These are phyloP conservation scores for Lathamus discolor DNA, from an alignment of 2,113 vertebrate species.

Conservation along the genomic window DNA sequence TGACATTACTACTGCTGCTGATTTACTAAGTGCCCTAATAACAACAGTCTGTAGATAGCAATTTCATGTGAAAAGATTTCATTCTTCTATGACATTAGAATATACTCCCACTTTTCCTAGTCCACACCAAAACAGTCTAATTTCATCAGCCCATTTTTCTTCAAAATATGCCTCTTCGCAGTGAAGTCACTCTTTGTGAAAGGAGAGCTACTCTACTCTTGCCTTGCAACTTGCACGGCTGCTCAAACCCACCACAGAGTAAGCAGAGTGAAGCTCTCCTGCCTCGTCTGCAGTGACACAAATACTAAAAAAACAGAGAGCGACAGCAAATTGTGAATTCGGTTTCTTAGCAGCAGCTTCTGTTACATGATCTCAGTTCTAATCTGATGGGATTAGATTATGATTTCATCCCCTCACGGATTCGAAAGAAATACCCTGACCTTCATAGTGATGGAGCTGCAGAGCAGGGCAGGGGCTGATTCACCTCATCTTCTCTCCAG, in stretches of 20 bases:
- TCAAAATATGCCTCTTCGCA: not conserved
- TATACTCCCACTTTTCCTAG: not conserved
- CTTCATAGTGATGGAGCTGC: not conserved
- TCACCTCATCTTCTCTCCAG: not conserved
- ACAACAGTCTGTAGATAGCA: not conserved
- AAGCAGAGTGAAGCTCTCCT: not conserved
- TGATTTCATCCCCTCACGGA: not conserved
- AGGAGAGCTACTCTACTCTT: not conserved
- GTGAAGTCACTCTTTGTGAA: not conserved
- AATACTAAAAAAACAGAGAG: not conserved
- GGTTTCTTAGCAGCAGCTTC: not conserved
- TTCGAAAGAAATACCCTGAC: not conserved
- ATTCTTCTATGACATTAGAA: not conserved
- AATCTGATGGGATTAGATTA: not conserved
- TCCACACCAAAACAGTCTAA: not conserved
- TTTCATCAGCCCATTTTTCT: not conserved
- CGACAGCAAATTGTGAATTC: not conserved
- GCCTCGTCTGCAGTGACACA: not conserved
- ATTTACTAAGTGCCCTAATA: not conserved
- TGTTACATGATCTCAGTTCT: fast-evolving
- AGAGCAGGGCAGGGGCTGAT: not conserved
- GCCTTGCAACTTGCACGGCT: not conserved
- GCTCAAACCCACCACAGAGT: not conserved
- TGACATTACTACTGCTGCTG: not conserved
- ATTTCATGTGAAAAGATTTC: not conserved